A percentile compares a stretch with the other conserved stretches of the same genome.
These are phyloP conservation scores for Turritopsis rubra DNA, from an alignment of 30 jellyfish, hydroid and myxozoan genomes.

Conservation along the genomic window DNA sequence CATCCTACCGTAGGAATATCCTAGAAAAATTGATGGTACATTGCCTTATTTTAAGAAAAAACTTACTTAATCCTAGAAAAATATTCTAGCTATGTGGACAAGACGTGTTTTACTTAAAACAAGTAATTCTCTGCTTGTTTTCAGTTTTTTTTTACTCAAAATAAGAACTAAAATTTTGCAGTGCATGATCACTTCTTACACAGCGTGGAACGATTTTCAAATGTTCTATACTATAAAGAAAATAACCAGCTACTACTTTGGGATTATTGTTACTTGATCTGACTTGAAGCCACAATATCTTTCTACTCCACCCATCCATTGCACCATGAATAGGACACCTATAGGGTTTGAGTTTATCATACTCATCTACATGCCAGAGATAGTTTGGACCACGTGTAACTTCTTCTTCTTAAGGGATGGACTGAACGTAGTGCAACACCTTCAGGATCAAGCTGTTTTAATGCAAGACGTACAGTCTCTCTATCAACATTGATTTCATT, in stretches of 20 bases:
- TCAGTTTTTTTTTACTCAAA: no score
- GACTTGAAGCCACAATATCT: constrained; percentile 47
- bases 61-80: no score
- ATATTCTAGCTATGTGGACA: no score
- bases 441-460: constrained; percentile 51
- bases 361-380: constrained; percentile 61
- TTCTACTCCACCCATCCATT: constrained; percentile 69
- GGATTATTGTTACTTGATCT: constrained; percentile 48
- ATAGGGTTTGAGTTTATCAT: constrained; percentile 45
- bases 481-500: constrained; percentile 21
- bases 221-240: neutral
- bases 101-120: no score
- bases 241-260: constrained; percentile 19
- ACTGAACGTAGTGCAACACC: constrained; percentile 41
- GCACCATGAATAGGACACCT: constrained; percentile 58
- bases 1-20: no score
- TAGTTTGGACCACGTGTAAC: constrained; percentile 49
- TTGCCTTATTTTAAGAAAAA: no score
- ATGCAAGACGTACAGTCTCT: constrained; percentile 20
- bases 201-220: neutral
- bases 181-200: constrained; percentile 11
- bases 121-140: no score
- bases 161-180: no score
- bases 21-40: no score
- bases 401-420: constrained; percentile 29